A percentile compares a stretch with the other conserved stretches of the same genome.
These are phyloP conservation scores for Kuschelorhynchus macadamiae DNA, from an alignment of 2,888 invertebrate species.

Conservation along the genomic window DNA sequence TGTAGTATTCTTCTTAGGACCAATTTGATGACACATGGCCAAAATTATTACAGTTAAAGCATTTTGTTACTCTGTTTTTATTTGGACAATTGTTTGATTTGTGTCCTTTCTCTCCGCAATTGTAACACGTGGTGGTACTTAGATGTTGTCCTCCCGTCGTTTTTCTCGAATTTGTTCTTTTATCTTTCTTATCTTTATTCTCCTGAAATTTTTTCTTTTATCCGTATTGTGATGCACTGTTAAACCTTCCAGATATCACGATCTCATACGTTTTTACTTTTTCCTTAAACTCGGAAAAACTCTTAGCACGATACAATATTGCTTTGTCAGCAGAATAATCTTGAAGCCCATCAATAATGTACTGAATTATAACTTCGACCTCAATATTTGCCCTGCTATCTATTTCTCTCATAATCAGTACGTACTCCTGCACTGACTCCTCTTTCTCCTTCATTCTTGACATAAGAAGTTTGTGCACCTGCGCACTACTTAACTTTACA, in stretches of 20 bases:
- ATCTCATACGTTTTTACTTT: conserved; percentile 35
- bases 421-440: conserved; percentile 63
- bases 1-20: conserved; percentile 25
- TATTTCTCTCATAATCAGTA: conserved; percentile 63
- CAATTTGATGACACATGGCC: conserved; percentile 47
- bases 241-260: too few relatives aligned
- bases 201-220: too few relatives aligned
- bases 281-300: conserved; percentile 44
- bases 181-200: too few relatives aligned
- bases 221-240: too few relatives aligned
- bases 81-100: background rate
- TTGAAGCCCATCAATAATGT: conserved; percentile 64
- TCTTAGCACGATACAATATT: conserved; percentile 54
- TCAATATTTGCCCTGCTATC: conserved; percentile 61
- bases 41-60: conserved; percentile 48
- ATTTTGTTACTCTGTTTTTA: conserved; percentile 46
- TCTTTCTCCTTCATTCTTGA: conserved; percentile 58
- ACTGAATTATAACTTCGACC: conserved; percentile 61
- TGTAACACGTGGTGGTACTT: conserved; percentile 16
- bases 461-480: conserved; percentile 51
- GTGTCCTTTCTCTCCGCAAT: conserved; percentile 23
- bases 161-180: too few relatives aligned
- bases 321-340: conserved; percentile 53
- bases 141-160: too few relatives aligned
- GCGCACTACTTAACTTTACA: conserved; percentile 49